Conservation (phyloP, 2,797 vertebrate genomes). For the Eleutherodactylus coqui region DNA sequence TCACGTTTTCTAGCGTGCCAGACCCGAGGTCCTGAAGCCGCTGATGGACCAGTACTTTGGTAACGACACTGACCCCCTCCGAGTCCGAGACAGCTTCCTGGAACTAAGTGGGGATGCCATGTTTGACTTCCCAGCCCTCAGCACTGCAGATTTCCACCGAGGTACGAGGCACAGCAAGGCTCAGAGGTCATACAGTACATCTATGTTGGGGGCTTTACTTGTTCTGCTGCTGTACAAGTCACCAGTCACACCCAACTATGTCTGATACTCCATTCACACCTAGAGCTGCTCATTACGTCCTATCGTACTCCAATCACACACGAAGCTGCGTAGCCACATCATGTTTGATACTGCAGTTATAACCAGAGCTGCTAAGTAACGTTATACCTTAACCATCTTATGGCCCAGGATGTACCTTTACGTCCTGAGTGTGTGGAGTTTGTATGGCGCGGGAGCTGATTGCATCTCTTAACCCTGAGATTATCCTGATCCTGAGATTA, state of each 20-base stretch:
- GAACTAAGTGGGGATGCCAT: conserved; percentile 71
- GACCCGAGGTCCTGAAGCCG: conserved; percentile 27
- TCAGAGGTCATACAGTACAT: neutral
- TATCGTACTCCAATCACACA: too few relatives aligned
- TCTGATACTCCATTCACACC: neutral
- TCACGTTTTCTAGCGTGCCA: conserved; percentile 40
- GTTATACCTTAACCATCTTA: too few relatives aligned
- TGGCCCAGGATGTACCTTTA: too few relatives aligned
- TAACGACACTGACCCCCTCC: conserved; percentile 67
- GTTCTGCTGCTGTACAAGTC: neutral
- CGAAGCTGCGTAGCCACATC: neutral
- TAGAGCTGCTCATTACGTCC: neutral
- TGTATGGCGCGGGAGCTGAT: too few relatives aligned
- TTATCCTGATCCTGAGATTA: too few relatives aligned
- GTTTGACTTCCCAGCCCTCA: conserved; percentile 72
- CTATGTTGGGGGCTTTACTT: neutral
- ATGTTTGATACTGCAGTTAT: neutral
- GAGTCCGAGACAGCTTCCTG: conserved; percentile 70
- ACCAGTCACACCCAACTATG: neutral
- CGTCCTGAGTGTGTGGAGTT: too few relatives aligned
- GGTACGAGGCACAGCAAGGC: conserved; percentile 68
- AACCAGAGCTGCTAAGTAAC: neutral
- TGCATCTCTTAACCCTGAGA: too few relatives aligned
- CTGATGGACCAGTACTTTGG: conserved; percentile 77
- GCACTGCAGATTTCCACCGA: conserved; percentile 75